A percentile compares a stretch with the other conserved stretches of the same genome.
Conservation (phyloP, 2,888 invertebrate species). For the Lycocerus yunnanus region DNA sequence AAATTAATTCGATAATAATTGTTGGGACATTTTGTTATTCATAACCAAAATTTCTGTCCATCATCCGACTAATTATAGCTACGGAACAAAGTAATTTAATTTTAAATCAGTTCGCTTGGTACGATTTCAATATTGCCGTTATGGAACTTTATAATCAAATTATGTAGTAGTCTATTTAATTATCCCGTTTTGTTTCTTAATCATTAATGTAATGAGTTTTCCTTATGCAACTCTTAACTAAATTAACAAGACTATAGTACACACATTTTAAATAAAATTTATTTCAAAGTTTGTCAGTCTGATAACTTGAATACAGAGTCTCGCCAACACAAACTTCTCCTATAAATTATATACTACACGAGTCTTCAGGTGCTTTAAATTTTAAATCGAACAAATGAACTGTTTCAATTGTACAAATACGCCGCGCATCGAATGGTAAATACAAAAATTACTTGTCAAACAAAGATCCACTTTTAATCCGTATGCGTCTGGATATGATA, state of each 20-base stretch:
- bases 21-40: slow-evolving; percentile 24
- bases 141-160: slow-evolving; percentile 20
- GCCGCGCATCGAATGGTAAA: no score
- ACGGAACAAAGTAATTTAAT: slow-evolving; percentile 22
- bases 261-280: neutral
- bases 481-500: no score
- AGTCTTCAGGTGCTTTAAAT: no score
- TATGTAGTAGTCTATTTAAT: slow-evolving; percentile 2
- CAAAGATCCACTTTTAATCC: no score
- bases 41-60: slow-evolving; percentile 23
- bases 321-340: no score
- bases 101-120: slow-evolving; percentile 18
- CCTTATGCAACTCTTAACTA: neutral
- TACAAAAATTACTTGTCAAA: no score
- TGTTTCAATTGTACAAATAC: no score
- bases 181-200: neutral
- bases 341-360: no score
- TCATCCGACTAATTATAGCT: slow-evolving; percentile 26
- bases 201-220: neutral
- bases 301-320: no score
- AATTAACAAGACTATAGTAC: neutral
- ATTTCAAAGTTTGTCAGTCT: no score
- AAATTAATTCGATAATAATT: slow-evolving; percentile 26
- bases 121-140: slow-evolving; percentile 23
- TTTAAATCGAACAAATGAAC: no score